Percentiles rank a stretch among this genome's conserved stretches.
Evolutionary conservation across 2,888 invertebrate species (phyloP).

Genomic region (Lithophane semibrunnea): DNA sequence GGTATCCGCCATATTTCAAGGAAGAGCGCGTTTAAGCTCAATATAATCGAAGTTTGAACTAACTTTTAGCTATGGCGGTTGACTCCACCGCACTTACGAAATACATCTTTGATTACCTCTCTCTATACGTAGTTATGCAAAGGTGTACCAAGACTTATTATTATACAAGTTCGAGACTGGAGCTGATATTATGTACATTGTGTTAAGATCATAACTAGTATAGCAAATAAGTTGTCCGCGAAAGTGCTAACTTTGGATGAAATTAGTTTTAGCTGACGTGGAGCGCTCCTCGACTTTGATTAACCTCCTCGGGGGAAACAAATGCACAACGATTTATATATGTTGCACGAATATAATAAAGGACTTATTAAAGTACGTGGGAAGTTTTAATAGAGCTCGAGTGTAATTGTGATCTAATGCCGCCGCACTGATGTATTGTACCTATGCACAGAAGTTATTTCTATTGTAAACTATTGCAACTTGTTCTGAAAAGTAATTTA

Average conservation of each 20-base stretch:
- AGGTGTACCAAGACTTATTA: constrained; percentile 71
- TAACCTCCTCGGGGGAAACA: constrained; percentile 80
- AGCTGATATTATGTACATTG: constrained; percentile 81
- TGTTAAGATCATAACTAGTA: constrained; percentile 83
- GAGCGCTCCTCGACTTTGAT: constrained; percentile 82
- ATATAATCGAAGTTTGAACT: constrained; percentile 82
- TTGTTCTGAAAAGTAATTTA: background rate
- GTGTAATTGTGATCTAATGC: constrained; percentile 52
- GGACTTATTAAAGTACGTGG: constrained; percentile 43
- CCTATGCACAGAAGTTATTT: constrained; percentile 11
- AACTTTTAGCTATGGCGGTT: constrained; percentile 80
- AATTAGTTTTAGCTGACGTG: constrained; percentile 85
- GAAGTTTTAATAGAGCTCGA: constrained; percentile 46
- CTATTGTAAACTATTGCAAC: constrained; percentile 14
- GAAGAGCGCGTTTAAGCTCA: constrained; percentile 79
- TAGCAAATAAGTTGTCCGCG: constrained; percentile 82
- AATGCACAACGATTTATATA: constrained; percentile 71
- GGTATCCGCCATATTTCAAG: constrained; percentile 83
- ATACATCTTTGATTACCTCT: constrained; percentile 66
- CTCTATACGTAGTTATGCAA: constrained; percentile 57
- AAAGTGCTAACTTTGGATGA: constrained; percentile 83
- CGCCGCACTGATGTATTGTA: constrained; percentile 5
- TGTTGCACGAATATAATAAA: constrained; percentile 45
- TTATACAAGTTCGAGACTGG: constrained; percentile 69
- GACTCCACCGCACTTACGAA: constrained; percentile 73